phyloP scores from a whole-genome alignment of 2,888 invertebrate species.

The Helicoverpa assulta region DNA sequence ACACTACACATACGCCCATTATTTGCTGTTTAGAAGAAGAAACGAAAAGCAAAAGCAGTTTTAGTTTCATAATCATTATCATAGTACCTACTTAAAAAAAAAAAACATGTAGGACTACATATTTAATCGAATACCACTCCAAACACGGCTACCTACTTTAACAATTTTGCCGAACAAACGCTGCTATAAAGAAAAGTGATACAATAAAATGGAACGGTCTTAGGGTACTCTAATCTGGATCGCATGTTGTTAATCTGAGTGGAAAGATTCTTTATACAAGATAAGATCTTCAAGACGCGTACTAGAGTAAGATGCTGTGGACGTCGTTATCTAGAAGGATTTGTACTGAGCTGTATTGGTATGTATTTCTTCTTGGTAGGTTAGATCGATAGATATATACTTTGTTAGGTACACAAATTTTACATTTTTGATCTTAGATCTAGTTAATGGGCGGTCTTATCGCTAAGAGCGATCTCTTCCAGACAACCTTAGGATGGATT shows the following conservation, averaged over 20 bases:
- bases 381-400: too few species aligned
- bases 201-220: slow-evolving; percentile 38
- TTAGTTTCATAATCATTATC: background rate
- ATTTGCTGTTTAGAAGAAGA: too few species aligned
- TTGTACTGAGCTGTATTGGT: too few species aligned
- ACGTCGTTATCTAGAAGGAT: slow-evolving; percentile 4
- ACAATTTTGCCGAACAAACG: background rate
- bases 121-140: background rate
- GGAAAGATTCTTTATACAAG: slow-evolving; percentile 10
- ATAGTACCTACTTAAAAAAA: background rate
- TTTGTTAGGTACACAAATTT: too few species aligned
- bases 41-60: too few species aligned
- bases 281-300: slow-evolving; percentile 21
- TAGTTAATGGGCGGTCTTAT: too few species aligned
- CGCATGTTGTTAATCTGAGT: slow-evolving; percentile 34
- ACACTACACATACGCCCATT: too few species aligned
- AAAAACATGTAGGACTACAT: background rate
- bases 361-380: too few species aligned
- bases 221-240: slow-evolving; percentile 33
- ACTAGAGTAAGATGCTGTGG: slow-evolving; percentile 4
- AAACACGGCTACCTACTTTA: background rate
- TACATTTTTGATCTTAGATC: too few species aligned
- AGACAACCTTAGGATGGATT: too few species aligned
- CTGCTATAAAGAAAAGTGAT: slow-evolving; percentile 17
- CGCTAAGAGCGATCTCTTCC: too few species aligned